Base-by-base conservation (phyloP, 2,888 invertebrate species). In the Leptinotarsa tumamoca region DNA sequence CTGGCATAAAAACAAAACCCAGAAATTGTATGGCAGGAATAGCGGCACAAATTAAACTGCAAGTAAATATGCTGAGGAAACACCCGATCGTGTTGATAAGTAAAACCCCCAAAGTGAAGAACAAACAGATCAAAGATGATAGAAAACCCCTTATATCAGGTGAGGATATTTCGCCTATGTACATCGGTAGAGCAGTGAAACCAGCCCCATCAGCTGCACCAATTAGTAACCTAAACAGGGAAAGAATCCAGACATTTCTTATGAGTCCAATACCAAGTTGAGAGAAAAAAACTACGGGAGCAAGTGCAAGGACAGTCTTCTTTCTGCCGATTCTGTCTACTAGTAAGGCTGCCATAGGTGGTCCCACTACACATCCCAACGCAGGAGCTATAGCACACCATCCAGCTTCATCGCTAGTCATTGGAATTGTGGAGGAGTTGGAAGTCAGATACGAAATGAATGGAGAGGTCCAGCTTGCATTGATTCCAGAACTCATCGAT, bases 271-370 rank as follows among this genome's bases (percentile, higher is more conserved):
- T 56, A 43, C 33, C 23, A n/a, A 73, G 18, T 21, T 49, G 21
- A 68, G 49, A 73, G 15, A 61, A 17, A 18, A 73, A 50, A 13
- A 73, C 68, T 2, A 73, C 23, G 4, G 73, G 68, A n/a, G 68
- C 68, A 33, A 68, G 67, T 5, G 43, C 33, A 17, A 93, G 88
- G 2, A 93, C 89, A n/a, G 92, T 91, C 17, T 89, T 90, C 85
- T 93, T 93, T 18, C 94, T 90, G 18, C 94, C 94, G 76, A 92
- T 90, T 78, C 89, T 88, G 85, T 94, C 93, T 72, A 93, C 92
- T 76, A 92, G 87, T 83, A 92, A 90, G 50, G 92, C 93, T 18
- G 92, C 91, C 21, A 92, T 88, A 4, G 92, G 85, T 14, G 92
- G 92, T 54, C 93, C 93, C 63, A 92, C 86, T 33, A 92, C 90